Evolutionary conservation across 1,140 invertebrate species (phyloP), one percentile per base, ranked within the genome.

Genomic region (Penaeus vannamei): DNA sequence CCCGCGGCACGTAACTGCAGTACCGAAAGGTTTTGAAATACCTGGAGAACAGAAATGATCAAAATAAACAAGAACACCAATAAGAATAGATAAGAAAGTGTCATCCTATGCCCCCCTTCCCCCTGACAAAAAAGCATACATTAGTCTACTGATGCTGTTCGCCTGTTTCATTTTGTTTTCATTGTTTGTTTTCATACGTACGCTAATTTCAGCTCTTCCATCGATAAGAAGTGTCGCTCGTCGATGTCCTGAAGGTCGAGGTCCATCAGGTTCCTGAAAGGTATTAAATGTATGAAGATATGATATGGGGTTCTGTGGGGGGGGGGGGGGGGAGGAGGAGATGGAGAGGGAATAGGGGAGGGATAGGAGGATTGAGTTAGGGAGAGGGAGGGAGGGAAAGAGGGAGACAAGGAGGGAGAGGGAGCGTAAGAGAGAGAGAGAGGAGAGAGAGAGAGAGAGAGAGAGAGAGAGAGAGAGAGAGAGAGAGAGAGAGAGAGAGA

Each of bases 21-120:
- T 95, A 96, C 86, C 95, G 94, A 92, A 96, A 97, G 80, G 94
- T 95, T 91, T 95, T 95, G 90, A 96, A 96, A 91, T 96, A 94
- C 66, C 95, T 96, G 91, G 29, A 93, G 92, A 91, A 91, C 86
- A 87, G 20, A 20, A 60, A 59, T 79, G 22, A 22, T 32, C 64
- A 72, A 84, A 12, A 29, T 3, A 80, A 69, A 17, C n/a, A n/a
- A 1, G n/a, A 46, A 29, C 0, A 29, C 17, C 17, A 64, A 0
- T 53, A 0, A 86, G 5, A 80, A 14, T 2, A 3, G 60, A 1
- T 60, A 87, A 10, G 23, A 32, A 60, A 17, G 59, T 53, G 42
- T 36, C 23, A 61, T 53, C 32, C 66, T 59, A 23, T 32, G 26
- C 62, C 36, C 36, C 36, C 2, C 5, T 5, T 36, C 5, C 36